A percentile compares a stretch with the other conserved stretches of the same genome.
Evolutionary conservation across 2,113 vertebrate genomes (phyloP).

Genomic region (Gorsachius goisagi): DNA sequence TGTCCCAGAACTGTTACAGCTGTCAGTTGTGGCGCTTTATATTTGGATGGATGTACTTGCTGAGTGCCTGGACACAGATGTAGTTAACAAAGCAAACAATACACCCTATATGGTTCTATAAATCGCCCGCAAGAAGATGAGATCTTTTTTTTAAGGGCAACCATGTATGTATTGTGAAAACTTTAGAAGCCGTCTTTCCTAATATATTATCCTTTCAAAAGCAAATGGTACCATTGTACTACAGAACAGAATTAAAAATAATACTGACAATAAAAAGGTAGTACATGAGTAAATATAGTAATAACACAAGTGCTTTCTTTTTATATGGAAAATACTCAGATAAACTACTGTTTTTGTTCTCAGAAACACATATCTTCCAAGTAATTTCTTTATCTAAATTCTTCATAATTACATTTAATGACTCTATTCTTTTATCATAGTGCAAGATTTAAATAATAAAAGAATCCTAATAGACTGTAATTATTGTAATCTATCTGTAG

Average conservation of each 20-base stretch:
- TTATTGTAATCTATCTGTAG: conserved; percentile 41
- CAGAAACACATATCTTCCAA: background rate
- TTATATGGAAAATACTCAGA: background rate
- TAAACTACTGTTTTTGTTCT: background rate
- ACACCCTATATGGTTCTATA: accelerated
- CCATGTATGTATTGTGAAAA: background rate
- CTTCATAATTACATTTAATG: conserved; percentile 55
- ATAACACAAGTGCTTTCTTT: background rate
- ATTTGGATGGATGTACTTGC: background rate
- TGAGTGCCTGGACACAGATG: background rate
- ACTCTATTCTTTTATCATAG: conserved; percentile 24
- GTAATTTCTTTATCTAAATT: conserved; percentile 35
- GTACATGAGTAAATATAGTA: background rate
- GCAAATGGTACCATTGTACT: background rate
- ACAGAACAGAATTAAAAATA: background rate
- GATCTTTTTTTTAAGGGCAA: background rate
- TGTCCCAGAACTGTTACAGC: background rate
- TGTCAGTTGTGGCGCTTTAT: background rate
- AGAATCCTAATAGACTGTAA: conserved; percentile 25
- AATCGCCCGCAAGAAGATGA: background rate
- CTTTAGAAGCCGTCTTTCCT: background rate
- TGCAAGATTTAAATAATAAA: conserved; percentile 48
- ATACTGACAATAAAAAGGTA: background rate
- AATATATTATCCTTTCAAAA: background rate
- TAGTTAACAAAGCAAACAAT: background rate